phyloP scores from a whole-genome alignment of 2,888 invertebrate species.

The Oxycera nigricornis region DNA sequence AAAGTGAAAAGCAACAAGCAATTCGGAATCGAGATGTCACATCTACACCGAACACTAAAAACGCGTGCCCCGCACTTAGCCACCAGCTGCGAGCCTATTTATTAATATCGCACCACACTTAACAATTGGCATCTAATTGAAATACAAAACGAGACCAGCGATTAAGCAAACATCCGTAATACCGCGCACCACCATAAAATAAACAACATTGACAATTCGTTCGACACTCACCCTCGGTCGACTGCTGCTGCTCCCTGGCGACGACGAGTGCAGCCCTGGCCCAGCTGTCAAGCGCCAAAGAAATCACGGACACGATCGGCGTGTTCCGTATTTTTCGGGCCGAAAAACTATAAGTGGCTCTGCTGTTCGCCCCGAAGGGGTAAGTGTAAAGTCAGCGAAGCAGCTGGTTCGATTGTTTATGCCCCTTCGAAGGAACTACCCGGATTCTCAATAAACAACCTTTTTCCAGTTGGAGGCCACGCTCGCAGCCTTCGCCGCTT shows the following conservation, averaged over 20 bases:
- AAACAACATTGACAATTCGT: neutral
- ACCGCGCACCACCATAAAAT: neutral
- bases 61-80: too few species aligned
- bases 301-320: neutral
- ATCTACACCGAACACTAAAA: too few species aligned
- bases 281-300: constrained; percentile 2
- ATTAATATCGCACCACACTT: too few species aligned
- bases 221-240: neutral
- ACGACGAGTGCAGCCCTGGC: constrained; percentile 5
- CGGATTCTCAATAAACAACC: constrained; percentile 7
- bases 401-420: too few species aligned
- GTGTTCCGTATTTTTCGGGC: too few species aligned
- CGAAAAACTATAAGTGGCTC: neutral
- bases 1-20: too few species aligned
- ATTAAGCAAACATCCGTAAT: too few species aligned
- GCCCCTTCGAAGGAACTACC: neutral
- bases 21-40: too few species aligned
- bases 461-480: constrained; percentile 20
- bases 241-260: neutral
- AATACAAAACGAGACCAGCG: too few species aligned
- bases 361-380: neutral
- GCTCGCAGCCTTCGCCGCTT: neutral
- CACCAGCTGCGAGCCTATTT: too few species aligned
- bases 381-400: neutral
- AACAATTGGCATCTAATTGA: too few species aligned